These are phyloP conservation scores for Xylocopa sonorina DNA, from an alignment of 1,140 invertebrate genomes.

Conservation along the genomic window DNA sequence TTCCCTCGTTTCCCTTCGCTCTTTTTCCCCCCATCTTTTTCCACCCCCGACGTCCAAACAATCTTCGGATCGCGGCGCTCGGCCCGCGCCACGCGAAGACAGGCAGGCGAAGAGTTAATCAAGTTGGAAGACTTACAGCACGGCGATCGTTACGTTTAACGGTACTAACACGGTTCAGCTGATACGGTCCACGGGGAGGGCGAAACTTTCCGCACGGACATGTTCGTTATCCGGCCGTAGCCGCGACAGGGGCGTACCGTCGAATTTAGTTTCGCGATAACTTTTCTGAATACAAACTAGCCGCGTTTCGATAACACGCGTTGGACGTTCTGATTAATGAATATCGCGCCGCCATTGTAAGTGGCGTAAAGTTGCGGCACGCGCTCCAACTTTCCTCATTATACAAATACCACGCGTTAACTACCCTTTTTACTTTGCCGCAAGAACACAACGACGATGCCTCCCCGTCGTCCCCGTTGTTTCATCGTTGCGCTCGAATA, in stretches of 20 bases:
- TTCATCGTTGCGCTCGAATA: no score
- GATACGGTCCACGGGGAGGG: not conserved
- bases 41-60: not conserved
- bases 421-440: no score
- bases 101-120: conserved; percentile 22
- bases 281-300: conserved; percentile 39
- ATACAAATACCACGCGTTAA: not conserved
- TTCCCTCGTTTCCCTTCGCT: no score
- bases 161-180: conserved; percentile 13
- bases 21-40: not conserved
- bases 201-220: conserved; percentile 16
- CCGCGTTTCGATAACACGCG: conserved; percentile 38
- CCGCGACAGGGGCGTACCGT: not conserved
- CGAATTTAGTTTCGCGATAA: conserved; percentile 42
- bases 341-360: not conserved
- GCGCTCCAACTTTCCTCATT: not conserved
- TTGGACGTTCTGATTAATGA: conserved; percentile 43
- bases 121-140: conserved; percentile 9
- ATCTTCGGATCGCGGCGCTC: not conserved
- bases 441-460: not conserved
- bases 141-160: conserved; percentile 28
- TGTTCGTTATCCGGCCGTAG: conserved; percentile 15
- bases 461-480: not conserved
- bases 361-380: conserved; percentile 7
- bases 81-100: not conserved